Base-by-base conservation (phyloP, 2,888 invertebrate species). In the Muschampia plurimacula region DNA sequence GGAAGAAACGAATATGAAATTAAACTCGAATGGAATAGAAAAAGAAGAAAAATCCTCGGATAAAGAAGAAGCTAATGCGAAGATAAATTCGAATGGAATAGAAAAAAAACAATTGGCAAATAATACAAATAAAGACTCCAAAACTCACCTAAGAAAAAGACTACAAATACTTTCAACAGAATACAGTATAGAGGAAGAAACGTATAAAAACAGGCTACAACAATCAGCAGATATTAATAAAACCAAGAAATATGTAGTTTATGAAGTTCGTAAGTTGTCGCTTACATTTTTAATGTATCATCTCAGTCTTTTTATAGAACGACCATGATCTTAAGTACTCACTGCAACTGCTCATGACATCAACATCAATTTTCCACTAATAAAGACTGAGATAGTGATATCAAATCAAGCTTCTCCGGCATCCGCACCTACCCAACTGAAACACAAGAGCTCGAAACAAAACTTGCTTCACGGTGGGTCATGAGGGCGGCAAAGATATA, bases 201-300 rank as follows among this genome's bases (percentile, higher is more conserved):
- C 36, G 4, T 22, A 22, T 55, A 41, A 41, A 28, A 22, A 55
- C 22, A 57, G 9, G n/a, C 12, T 39, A 5, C 28, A 49, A 15
- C 49, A 28, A 57, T 6, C 49, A 49, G 49, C 41, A 10, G 22
- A 10, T 73, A 75, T 65, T 74, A 67, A 44, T 15, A 77, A 72
- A 22, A 22, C 49, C 0, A 81, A 81, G 32, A 74, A 74, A 13
- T 85, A 86, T 69, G 72, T 79, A 12, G 87, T 90, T 8, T 88
- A 81, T 78, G 90, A 91, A 87, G 78, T 89, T 32, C 75, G 91
- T 91, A 83, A 88, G 90, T 87, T 15, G 7, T 55, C 46, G 13
- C 15, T 10, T 52, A 2, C 52, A n/a, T 52, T 52, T 52, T n/a
- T 36, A 36, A 36, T 4, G 36, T 36, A 36, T 6, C 36, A 36